Conservation (phyloP, 2,888 invertebrate species). For the Fissipunctia ypsillon region DNA sequence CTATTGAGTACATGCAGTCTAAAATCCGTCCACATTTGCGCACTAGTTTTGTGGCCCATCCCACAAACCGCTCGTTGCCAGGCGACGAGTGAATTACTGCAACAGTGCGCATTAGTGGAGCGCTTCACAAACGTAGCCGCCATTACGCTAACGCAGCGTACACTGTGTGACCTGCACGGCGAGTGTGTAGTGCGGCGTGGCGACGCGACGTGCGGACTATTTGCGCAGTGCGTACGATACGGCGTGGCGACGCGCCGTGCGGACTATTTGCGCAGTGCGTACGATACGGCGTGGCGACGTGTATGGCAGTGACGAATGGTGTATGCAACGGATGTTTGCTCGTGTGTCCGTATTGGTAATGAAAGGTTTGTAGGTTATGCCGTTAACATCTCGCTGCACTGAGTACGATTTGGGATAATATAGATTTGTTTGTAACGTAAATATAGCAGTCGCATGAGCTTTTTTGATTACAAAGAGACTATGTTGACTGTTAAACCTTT, state of each 20-base stretch:
- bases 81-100: conserved; percentile 23
- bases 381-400: not conserved
- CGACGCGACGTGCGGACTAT: not conserved
- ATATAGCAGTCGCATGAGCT: not conserved
- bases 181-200: not conserved
- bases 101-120: conserved; percentile 40
- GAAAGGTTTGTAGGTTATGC: not conserved
- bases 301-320: not conserved
- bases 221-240: not conserved
- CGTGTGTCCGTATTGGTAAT: not conserved
- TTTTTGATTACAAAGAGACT: too few species aligned
- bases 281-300: conserved; percentile 1
- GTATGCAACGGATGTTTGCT: not conserved
- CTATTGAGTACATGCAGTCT: conserved; percentile 4
- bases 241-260: not conserved
- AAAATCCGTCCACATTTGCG: conserved; percentile 18
- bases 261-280: not conserved
- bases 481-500: not conserved
- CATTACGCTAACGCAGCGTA: conserved; percentile 33
- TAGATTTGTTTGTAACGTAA: not conserved
- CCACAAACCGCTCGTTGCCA: not conserved
- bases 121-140: conserved; percentile 16
- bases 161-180: not conserved
- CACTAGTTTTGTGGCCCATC: conserved; percentile 2
- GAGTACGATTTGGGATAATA: not conserved